Base-by-base conservation (phyloP, 2,797 vertebrate genomes). In the Cynodonichthys magdalenae region DNA sequence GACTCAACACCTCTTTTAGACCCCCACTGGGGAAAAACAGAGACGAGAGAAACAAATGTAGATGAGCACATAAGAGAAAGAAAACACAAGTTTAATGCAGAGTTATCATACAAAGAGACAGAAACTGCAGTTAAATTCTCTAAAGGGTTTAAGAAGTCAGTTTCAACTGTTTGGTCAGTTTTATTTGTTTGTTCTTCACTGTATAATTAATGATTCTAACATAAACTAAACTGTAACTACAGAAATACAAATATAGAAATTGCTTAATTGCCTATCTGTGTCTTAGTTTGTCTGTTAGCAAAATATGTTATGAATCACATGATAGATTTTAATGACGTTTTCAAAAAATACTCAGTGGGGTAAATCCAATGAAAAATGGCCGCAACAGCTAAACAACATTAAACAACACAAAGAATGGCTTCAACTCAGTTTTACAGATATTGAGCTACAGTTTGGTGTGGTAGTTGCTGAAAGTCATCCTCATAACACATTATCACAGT, bases 41-140 rank as follows among this genome's bases (percentile, higher is more conserved):
- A 62, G 52, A 48, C 18, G 14, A 57, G 9, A 24, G 41, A 29
- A 57, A 29, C 36, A 45, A 3, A 51, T 14, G 15, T 6, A 65
- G 41, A 65, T 54, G 69, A 54, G 36, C 3, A 27, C 49, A 63
- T 24, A 63, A n/a, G 20, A 59, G 19, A 46, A 58, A 51, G 68
- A 75, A 77, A 80, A 81, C 50, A 52, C 49, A 52, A 74, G 52
- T 10, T 63, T 58, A 63, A 72, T 36, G 70, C 17, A 57, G 54
- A 65, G 14, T 49, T 56, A 74, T 50, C 60, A 65, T 47, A 50
- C 29, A 19, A 39, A 62, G 42, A 5, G 41, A 63, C 6, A 47
- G 29, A 62, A 58, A 36, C 24, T 66, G 28, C 41, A 69, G 48
- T 58, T 47, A 7, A n/a, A 68, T 63, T 49, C 53, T 14, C 34